These are phyloP conservation scores for Holothuria glaberrima DNA, from an alignment of 35 echinoderm and acorn worm species.

Conservation along the genomic window DNA sequence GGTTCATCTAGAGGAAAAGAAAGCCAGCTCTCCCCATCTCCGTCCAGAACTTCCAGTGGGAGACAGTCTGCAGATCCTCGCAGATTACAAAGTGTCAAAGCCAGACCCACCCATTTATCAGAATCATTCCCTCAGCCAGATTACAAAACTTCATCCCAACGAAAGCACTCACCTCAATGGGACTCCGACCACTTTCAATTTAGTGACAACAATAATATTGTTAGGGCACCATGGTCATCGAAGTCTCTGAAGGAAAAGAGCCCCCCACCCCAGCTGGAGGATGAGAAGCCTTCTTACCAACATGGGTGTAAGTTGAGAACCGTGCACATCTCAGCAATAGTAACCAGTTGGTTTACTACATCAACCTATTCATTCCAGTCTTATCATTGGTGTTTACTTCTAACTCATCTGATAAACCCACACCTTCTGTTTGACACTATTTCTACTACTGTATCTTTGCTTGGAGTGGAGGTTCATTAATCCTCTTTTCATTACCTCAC, in stretches of 20 bases:
- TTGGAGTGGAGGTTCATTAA: not conserved
- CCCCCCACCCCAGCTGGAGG: constrained; percentile 4
- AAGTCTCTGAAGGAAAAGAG: not conserved
- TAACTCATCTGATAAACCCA: not conserved
- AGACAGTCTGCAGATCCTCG: not conserved
- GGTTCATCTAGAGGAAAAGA: not conserved
- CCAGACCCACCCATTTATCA: constrained; percentile 17
- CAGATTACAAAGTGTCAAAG: constrained; percentile 2
- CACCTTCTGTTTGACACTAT: not conserved
- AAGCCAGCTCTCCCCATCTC: not conserved
- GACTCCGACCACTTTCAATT: not conserved
- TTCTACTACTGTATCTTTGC: not conserved
- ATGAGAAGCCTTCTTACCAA: not conserved
- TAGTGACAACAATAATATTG: not conserved
- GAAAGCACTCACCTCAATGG: not conserved
- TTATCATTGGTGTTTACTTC: not conserved
- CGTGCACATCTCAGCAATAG: no score
- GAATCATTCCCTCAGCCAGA: not conserved
- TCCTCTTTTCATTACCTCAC: no score
- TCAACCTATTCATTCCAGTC: no score
- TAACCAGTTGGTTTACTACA: no score
- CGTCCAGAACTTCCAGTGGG: not conserved
- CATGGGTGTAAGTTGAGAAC: constrained; percentile 11
- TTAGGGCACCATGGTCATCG: not conserved
- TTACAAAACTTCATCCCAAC: not conserved